These are phyloP conservation scores for Prunella strophiata DNA, from an alignment of 2,797 vertebrate genomes.

Conservation along the genomic window DNA sequence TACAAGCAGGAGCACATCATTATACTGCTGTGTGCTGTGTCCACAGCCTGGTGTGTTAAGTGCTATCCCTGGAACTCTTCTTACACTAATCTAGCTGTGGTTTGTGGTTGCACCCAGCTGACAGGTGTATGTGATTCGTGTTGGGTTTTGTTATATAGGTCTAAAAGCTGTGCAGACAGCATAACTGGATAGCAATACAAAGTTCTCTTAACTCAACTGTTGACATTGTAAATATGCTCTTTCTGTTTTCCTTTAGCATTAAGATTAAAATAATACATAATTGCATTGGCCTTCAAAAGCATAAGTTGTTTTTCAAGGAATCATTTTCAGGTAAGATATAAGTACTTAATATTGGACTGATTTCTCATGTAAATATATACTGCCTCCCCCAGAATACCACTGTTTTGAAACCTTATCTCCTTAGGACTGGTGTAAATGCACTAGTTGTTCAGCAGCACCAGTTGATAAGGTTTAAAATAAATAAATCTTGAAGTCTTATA, in stretches of 20 bases:
- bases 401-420: not conserved
- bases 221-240: not conserved
- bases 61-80: not conserved
- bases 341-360: not conserved
- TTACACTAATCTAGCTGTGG: not conserved
- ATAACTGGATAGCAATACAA: not conserved
- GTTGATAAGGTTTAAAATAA: not conserved
- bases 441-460: not conserved
- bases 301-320: not conserved
- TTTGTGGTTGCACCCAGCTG: not conserved
- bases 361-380: not conserved
- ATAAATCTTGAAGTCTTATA: not conserved
- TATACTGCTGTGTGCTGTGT: not conserved
- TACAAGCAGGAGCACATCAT: not conserved
- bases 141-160: not conserved
- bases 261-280: not conserved
- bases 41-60: not conserved
- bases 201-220: not conserved
- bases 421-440: not conserved
- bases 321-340: not conserved
- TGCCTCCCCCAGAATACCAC: not conserved
- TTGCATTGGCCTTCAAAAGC: constrained; percentile 4
- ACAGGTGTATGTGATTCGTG: not conserved
- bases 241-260: constrained; percentile 7
- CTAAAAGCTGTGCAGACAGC: not conserved